Percentiles rank a stretch among this genome's conserved stretches.
These are phyloP conservation scores for Palythoa grandiflora DNA, from an alignment of 92 coral and sea anemone genomes.

Conservation along the genomic window DNA sequence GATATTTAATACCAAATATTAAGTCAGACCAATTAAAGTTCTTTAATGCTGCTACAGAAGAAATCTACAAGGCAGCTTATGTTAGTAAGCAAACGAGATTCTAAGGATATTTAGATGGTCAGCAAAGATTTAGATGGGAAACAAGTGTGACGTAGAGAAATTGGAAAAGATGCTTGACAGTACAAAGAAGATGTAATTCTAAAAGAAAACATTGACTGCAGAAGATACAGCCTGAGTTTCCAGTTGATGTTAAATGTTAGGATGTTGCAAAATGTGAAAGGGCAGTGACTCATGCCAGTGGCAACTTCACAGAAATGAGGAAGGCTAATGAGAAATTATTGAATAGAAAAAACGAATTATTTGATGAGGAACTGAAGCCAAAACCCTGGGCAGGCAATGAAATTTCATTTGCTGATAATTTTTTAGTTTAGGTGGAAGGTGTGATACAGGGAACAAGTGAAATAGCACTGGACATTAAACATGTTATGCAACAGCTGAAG, in stretches of 20 bases:
- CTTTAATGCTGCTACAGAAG: conserved; percentile 30
- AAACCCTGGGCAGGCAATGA: conserved; percentile 35
- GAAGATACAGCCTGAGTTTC: conserved; percentile 31
- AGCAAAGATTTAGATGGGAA: conserved; percentile 25
- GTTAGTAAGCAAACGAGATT: conserved; percentile 37
- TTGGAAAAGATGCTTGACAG: conserved; percentile 8
- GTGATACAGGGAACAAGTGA: background rate
- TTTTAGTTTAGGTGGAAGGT: conserved; percentile 6
- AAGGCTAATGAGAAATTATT: background rate
- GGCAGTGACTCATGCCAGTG: conserved; percentile 21
- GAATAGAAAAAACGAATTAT: conserved; percentile 2
- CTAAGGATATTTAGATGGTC: conserved; percentile 50
- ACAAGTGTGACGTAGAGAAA: conserved; percentile 1
- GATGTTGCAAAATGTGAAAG: conserved; percentile 37
- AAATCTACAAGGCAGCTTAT: conserved; percentile 37
- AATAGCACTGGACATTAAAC: conserved; percentile 18
- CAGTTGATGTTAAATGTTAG: conserved; percentile 39
- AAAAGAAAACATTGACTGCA: conserved; percentile 6
- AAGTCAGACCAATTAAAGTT: conserved; percentile 35
- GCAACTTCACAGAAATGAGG: conserved; percentile 2
- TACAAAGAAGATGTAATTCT: background rate
- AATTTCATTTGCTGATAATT: conserved; percentile 12
- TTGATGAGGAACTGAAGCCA: conserved; percentile 8
- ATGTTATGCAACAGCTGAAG: conserved; percentile 30
- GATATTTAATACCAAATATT: conserved; percentile 28